phyloP scores from a whole-genome alignment of 2,113 vertebrate genomes.

The Gymnogyps californianus region DNA sequence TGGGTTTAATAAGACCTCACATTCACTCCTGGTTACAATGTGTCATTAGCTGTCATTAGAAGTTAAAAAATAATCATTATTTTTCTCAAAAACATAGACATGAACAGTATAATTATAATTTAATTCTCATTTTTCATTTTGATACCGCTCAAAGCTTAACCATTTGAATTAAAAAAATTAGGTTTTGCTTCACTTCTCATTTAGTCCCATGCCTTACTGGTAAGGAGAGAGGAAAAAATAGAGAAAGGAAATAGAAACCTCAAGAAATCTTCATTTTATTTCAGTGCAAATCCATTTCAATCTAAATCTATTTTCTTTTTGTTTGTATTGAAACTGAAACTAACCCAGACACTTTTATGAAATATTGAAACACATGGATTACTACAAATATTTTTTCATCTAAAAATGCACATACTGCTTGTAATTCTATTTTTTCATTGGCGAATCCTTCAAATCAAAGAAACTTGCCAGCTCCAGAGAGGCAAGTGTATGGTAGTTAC shows the following conservation, averaged over 20 bases:
- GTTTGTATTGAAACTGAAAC: conserved; percentile 1
- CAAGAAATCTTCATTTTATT: background rate
- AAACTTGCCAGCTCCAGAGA: background rate
- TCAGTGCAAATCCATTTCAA: background rate
- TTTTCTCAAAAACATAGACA: background rate
- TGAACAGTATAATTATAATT: background rate
- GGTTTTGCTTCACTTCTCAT: background rate
- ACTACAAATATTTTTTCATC: background rate
- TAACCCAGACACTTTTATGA: background rate
- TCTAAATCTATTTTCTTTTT: background rate
- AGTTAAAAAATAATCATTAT: background rate
- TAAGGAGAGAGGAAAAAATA: background rate
- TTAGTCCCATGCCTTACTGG: background rate
- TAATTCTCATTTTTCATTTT: background rate
- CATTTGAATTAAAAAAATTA: background rate
- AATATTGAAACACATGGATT: background rate
- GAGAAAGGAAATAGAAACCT: background rate
- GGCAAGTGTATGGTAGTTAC: background rate
- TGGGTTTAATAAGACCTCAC: background rate
- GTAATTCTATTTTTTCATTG: background rate
- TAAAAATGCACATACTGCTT: background rate
- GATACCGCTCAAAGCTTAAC: background rate
- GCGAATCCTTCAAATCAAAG: background rate
- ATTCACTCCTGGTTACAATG: background rate
- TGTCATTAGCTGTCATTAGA: background rate